phyloP scores from a whole-genome alignment of 2,113 vertebrate species.

The Cervus canadensis region DNA sequence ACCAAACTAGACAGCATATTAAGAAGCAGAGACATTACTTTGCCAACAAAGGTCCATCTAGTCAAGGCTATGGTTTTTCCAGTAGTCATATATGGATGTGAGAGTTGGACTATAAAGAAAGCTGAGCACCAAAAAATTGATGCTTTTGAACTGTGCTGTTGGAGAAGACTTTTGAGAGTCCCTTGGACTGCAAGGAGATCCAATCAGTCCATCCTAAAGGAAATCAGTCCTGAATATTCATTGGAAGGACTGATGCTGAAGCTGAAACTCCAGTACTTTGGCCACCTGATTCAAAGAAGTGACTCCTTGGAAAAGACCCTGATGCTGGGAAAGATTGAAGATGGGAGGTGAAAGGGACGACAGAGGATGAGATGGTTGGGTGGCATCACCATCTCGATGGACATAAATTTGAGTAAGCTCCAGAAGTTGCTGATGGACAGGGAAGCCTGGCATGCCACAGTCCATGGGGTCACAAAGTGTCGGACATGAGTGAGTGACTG shows the following conservation, averaged over 20 bases:
- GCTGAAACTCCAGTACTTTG: background rate
- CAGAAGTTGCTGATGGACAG: background rate
- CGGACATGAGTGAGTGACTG: background rate
- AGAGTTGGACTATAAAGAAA: background rate
- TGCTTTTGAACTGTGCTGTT: background rate
- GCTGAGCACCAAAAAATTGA: background rate
- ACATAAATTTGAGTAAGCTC: background rate
- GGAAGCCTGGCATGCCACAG: background rate
- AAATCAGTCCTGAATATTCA: background rate
- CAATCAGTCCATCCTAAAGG: background rate
- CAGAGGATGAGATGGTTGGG: background rate
- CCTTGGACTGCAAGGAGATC: background rate
- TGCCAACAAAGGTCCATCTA: background rate
- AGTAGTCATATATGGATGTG: background rate
- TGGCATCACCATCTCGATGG: rapidly evolving
- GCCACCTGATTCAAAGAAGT: background rate
- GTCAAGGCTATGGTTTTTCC: background rate
- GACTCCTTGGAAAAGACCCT: background rate
- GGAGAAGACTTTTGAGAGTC: background rate
- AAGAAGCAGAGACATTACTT: background rate
- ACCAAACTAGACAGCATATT: background rate
- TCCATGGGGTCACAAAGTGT: background rate
- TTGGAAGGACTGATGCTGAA: background rate
- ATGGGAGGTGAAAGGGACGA: background rate
- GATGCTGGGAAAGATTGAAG: background rate